Base-by-base conservation (phyloP, 2,113 vertebrate species). In the Halcyon malimbica region DNA sequence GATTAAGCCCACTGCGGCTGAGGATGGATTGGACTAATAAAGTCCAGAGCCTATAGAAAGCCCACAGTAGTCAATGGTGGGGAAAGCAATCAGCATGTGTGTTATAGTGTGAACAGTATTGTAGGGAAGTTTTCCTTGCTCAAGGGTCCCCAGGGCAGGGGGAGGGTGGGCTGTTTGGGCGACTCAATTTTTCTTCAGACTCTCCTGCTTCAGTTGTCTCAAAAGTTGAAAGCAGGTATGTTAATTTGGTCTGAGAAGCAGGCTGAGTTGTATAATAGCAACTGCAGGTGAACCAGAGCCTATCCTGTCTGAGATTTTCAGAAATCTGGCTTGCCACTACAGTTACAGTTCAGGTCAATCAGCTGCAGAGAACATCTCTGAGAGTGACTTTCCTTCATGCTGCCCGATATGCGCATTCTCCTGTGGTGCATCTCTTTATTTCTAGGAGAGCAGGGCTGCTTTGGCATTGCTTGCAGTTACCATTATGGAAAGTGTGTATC, bases 11-110 rank as follows among this genome's bases (percentile, higher is more conserved):
- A 59, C n/a, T 95, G 83, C 62, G 87, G 35, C 75, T 63, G 44
- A 91, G 77, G 41, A 76, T 93, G 63, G 54, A 94, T 94, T 84
- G 50, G 69, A 71, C 77, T 94, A 92, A 94, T 94, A 95, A 96
- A 87, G 46, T 82, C 56, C 2, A 6, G 46, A 82, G 19, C 59
- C 23, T 51, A 25, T 42, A 54, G 77, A 69, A 94, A 79, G n/a
- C 44, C 70, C 56, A 46, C 48, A 62, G 62, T 57, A 87, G 69
- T 74, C 50, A 91, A 82, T 42, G 53, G 56, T 0, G 1, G 53
- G 53, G 53, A 92, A 92, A 90, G 53, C 31, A 84, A 74, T 94
- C 80, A 79, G 29, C 0, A 9, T 76, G 9, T 16, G 10, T n/a
- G 56, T 75, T 96, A 56, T 1, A 68, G 35, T 14, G 29, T 14